Percentiles rank a stretch among this genome's conserved stretches.
Conservation (phyloP, 2,888 invertebrate genomes). For the Notocelia uddmanniana region DNA sequence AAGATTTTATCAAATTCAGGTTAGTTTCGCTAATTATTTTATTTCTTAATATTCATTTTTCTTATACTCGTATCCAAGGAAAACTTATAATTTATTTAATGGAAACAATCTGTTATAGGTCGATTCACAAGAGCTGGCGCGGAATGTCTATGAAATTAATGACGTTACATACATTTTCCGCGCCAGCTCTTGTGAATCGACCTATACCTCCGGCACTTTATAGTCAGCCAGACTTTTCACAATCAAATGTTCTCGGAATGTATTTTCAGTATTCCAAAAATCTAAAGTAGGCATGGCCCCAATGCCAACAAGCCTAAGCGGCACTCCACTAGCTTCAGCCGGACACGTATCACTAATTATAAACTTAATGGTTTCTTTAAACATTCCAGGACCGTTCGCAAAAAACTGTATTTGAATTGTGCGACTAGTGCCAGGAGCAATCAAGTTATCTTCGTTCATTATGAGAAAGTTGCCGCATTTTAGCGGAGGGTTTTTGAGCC, state of each 20-base stretch:
- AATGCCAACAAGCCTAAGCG: constrained; percentile 78
- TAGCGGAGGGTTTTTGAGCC: constrained; percentile 72
- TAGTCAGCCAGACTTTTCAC: constrained; percentile 83
- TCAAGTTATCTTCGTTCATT: constrained; percentile 75
- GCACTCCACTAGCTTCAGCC: constrained; percentile 80
- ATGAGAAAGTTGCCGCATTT: constrained; percentile 79
- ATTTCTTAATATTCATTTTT: too few species aligned
- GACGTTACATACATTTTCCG: too few species aligned
- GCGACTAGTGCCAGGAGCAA: constrained; percentile 77
- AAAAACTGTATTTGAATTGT: constrained; percentile 74
- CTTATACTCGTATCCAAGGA: too few species aligned
- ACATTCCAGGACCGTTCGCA: constrained; percentile 68
- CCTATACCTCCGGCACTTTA: constrained; percentile 75
- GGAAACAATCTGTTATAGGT: too few species aligned
- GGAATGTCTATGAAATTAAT: too few species aligned
- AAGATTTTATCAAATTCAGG: background rate
- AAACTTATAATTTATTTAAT: too few species aligned
- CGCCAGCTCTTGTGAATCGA: too few species aligned
- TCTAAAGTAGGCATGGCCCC: constrained; percentile 86
- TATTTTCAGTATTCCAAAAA: constrained; percentile 83
- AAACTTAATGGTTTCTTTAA: constrained; percentile 76
- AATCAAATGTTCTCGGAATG: constrained; percentile 87
- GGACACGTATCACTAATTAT: constrained; percentile 80
- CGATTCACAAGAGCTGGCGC: too few species aligned
- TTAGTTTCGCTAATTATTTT: too few species aligned